Percentiles rank a stretch among this genome's conserved stretches.
These are phyloP conservation scores for Peromyscus eremicus DNA, from an alignment of 2,797 vertebrate genomes.

Conservation along the genomic window DNA sequence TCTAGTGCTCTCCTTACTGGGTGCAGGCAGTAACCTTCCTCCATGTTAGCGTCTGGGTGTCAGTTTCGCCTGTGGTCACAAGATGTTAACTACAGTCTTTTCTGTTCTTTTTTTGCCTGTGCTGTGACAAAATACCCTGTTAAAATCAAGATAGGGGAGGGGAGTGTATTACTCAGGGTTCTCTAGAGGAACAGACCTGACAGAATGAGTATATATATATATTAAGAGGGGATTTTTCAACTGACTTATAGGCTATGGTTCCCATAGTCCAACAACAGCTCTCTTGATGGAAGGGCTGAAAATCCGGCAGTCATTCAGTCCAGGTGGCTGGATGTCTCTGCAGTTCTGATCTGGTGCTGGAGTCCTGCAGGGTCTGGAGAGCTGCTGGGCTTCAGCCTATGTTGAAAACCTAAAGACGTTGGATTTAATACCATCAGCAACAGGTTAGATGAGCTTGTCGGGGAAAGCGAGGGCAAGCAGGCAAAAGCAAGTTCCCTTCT, in stretches of 20 bases:
- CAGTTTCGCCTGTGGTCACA: neutral
- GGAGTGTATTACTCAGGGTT: neutral
- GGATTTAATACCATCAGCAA: neutral
- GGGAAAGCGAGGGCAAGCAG: neutral
- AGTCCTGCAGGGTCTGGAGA: neutral
- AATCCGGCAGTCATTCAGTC: neutral
- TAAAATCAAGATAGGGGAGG: neutral
- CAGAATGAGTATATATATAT: neutral
- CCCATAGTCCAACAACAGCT: neutral
- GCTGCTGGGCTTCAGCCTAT: neutral
- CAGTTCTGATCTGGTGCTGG: too few relatives aligned
- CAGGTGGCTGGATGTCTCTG: neutral
- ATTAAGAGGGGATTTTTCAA: neutral
- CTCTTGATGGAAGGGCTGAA: neutral
- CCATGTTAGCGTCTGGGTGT: neutral
- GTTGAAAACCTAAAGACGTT: neutral
- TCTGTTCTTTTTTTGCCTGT: neutral
- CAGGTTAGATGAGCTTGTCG: neutral
- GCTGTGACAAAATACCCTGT: neutral
- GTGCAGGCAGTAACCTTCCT: neutral
- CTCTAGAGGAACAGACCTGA: neutral
- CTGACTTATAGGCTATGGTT: neutral
- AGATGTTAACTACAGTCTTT: neutral
- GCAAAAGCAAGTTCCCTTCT: neutral
- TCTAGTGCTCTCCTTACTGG: neutral